Evolutionary conservation across 2,797 vertebrate species (phyloP), one percentile per base, ranked within the genome.

Genomic region (Schizopygopsis malacanthus): DNA sequence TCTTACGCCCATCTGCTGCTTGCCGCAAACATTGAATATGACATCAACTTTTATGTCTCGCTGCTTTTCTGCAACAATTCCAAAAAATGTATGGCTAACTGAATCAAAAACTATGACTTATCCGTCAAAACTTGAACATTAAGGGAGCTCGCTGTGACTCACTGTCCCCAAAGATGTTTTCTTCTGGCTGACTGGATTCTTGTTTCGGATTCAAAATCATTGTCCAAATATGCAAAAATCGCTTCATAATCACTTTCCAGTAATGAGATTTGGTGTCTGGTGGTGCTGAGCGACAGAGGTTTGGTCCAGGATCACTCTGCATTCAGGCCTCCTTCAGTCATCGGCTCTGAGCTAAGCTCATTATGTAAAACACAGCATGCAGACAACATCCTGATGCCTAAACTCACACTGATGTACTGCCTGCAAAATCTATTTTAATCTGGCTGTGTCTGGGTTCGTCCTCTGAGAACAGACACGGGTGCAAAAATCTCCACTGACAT

Each of bases 361-460:
- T 89, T 84, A 90, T 89, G 87, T 87, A 87, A 89, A 90, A 89
- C 81, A 88, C 81, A 72, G 81, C 88, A 87, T 65, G 85, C 70
- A 52, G 67, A 25, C 73, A 77, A 87, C 76, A 71, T 82, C 83
- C 72, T 78, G 50, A 41, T 86, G 70, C 75, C 86, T 84, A 84
- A 87, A 89, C 87, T 88, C 81, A 75, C 79, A 88, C 83, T 89
- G 78, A 89, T 54, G 79, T 82, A 85, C 80, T 87, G 85, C 79
- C 82, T 86, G 84, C 82, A 83, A 87, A 86, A 81, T 54, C 81
- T 86, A 88, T 86, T 88, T 90, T 87, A 76, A 84, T 87, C 87
- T 82, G 79, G 56, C 52, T 67, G 70, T 76, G 71, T 83, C 85
- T 80, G 81, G 43, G 59, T 79, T 87, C 72, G 81, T 87, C 86